A percentile compares a stretch with the other conserved stretches of the same genome.
These are phyloP conservation scores for Stenodema calcarata DNA, from an alignment of 2,888 invertebrate genomes.

Conservation along the genomic window DNA sequence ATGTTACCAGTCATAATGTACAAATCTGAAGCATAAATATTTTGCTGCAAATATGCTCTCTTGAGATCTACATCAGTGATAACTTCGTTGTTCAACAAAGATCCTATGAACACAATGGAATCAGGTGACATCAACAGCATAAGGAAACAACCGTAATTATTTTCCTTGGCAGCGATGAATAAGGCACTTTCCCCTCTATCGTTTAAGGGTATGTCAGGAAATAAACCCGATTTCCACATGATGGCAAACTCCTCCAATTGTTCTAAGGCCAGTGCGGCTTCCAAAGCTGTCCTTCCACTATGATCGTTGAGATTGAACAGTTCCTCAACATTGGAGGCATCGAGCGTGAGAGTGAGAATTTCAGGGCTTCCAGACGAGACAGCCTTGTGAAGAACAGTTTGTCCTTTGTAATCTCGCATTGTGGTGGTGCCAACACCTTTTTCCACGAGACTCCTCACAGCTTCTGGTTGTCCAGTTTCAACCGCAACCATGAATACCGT, in stretches of 20 bases:
- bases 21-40: background rate
- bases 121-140: background rate
- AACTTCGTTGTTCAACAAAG: background rate
- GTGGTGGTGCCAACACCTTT: background rate
- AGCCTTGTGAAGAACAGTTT: background rate
- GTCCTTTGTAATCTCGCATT: background rate
- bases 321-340: background rate
- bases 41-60: background rate
- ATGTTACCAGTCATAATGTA: slow-evolving; percentile 1
- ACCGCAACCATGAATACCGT: background rate
- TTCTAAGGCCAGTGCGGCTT: background rate
- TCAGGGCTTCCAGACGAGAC: background rate
- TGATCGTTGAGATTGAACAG: background rate
- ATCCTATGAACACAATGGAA: background rate
- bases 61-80: background rate
- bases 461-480: background rate
- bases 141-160: background rate
- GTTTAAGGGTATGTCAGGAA: background rate
- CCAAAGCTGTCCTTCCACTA: background rate
- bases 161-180: background rate
- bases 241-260: background rate
- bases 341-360: background rate
- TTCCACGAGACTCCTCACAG: background rate
- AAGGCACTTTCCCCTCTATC: background rate
- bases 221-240: background rate